A percentile compares a stretch with the other conserved stretches of the same genome.
Conservation (phyloP, 2,113 vertebrate species). For the Apodemus speciosus region DNA sequence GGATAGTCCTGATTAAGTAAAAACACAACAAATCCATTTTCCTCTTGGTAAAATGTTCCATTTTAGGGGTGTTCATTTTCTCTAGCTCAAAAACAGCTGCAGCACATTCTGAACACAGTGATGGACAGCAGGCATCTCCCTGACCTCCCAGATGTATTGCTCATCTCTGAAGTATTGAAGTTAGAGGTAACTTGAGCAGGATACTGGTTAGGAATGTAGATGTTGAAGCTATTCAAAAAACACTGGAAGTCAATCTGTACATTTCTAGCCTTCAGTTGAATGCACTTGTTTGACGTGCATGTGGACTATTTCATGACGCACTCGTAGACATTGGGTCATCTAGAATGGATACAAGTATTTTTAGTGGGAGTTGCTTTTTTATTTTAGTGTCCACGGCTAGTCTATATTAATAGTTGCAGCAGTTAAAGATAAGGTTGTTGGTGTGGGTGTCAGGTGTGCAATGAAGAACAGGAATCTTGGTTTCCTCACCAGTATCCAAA, state of each 20-base stretch:
- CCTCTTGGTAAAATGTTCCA: conserved; percentile 30
- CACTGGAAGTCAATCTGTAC: conserved; percentile 74
- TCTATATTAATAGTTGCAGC: conserved; percentile 36
- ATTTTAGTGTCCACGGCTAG: conserved; percentile 40
- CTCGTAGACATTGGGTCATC: conserved; percentile 38
- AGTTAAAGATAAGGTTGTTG: conserved; percentile 65
- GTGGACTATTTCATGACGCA: conserved; percentile 66
- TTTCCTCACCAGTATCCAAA: conserved; percentile 57
- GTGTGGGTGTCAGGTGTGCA: conserved; percentile 58
- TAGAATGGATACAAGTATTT: conserved; percentile 63
- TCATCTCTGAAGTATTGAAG: conserved; percentile 77
- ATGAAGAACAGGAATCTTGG: not conserved
- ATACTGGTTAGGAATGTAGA: conserved; percentile 74
- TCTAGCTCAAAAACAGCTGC: conserved; percentile 52
- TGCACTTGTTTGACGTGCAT: conserved; percentile 7
- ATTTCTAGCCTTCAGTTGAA: conserved; percentile 66
- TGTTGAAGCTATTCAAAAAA: conserved; percentile 67
- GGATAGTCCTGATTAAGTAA: conserved; percentile 69
- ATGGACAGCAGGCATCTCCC: conserved; percentile 65
- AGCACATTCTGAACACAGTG: conserved; percentile 51
- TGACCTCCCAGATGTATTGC: conserved; percentile 63
- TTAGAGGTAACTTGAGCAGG: conserved; percentile 46
- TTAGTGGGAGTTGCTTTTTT: conserved; percentile 66
- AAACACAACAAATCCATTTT: conserved; percentile 66
- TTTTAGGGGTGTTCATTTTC: conserved; percentile 52